Conservation (phyloP, 2,113 vertebrate species). For the Progne subis region DNA sequence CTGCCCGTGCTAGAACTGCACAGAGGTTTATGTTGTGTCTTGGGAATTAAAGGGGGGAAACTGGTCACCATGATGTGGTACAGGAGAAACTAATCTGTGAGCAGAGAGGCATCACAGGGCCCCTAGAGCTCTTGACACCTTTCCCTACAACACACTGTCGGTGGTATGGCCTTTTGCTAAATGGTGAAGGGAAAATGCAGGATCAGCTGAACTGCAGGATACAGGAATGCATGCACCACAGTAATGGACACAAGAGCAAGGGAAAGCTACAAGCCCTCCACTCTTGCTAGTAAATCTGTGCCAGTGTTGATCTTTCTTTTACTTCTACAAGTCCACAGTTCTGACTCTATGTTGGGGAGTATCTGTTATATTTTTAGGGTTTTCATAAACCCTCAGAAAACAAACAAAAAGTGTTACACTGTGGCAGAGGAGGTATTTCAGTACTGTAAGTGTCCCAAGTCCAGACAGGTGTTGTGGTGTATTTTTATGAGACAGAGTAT, state of each 20-base stretch:
- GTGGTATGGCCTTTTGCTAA: rapidly evolving
- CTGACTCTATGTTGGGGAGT: background rate
- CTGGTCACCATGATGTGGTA: background rate
- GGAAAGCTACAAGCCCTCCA: background rate
- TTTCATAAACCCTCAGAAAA: background rate
- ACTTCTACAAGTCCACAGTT: background rate
- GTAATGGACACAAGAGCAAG: background rate
- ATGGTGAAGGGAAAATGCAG: background rate
- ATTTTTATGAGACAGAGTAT: background rate
- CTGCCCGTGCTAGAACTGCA: background rate
- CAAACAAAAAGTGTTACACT: background rate
- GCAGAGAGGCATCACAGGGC: background rate
- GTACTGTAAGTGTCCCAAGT: background rate
- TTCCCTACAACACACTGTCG: background rate
- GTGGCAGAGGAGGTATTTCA: background rate
- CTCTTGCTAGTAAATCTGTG: background rate
- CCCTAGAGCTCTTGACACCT: background rate
- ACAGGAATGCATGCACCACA: background rate
- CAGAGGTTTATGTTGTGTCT: background rate
- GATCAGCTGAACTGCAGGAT: background rate
- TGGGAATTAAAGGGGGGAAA: background rate
- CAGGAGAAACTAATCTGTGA: background rate
- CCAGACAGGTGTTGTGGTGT: background rate
- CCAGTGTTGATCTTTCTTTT: background rate
- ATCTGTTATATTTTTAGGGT: background rate